Evolutionary conservation across 2,888 invertebrate genomes (phyloP).

Genomic region (Zootermopsis nevadensis): DNA sequence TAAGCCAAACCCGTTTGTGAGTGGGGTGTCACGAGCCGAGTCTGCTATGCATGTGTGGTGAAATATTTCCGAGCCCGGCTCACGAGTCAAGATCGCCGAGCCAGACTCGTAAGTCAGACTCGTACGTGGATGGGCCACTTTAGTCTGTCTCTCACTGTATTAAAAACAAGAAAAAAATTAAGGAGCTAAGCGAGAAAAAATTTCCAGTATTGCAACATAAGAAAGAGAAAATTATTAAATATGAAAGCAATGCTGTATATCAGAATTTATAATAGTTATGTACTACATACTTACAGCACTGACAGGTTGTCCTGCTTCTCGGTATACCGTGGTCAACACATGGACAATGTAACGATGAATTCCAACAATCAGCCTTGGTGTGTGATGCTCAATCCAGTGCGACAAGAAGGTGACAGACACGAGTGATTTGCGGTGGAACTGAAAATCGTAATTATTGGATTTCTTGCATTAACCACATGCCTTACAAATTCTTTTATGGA

Average conservation of each 20-base stretch:
- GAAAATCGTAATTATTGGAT: constrained; percentile 53
- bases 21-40: too few relatives aligned
- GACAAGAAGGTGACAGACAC: constrained; percentile 81
- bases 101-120: too few relatives aligned
- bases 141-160: too few relatives aligned
- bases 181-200: background rate
- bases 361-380: constrained; percentile 79
- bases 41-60: too few relatives aligned
- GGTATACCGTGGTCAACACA: constrained; percentile 70
- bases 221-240: background rate
- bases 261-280: background rate
- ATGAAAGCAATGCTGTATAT: background rate
- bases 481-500: too few relatives aligned
- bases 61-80: too few relatives aligned
- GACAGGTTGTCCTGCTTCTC: constrained; percentile 55
- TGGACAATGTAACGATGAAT: constrained; percentile 78
- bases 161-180: too few relatives aligned
- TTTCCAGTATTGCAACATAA: background rate
- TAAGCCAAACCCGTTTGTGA: too few relatives aligned
- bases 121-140: too few relatives aligned
- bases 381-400: constrained; percentile 85
- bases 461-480: too few relatives aligned
- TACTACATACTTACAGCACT: constrained; percentile 28
- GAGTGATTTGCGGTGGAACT: constrained; percentile 80
- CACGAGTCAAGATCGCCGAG: too few relatives aligned